phyloP scores from a whole-genome alignment of 2,113 vertebrate genomes.

The Dissostichus mawsoni region DNA sequence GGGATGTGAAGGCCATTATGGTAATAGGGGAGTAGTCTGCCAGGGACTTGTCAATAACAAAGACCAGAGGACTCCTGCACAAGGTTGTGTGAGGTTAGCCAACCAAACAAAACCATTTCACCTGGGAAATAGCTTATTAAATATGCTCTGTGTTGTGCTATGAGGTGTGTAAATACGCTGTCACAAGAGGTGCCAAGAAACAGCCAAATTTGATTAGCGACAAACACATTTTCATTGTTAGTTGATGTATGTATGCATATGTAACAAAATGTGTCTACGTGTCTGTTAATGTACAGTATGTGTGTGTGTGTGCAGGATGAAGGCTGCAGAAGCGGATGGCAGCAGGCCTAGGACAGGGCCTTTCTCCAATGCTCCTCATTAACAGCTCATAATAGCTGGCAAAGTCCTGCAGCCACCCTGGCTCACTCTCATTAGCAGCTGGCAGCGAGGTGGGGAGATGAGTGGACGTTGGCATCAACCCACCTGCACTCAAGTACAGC shows the following conservation, averaged over 20 bases:
- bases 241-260: conserved; percentile 16
- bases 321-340: conserved; percentile 62
- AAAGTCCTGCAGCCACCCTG: conserved; percentile 78
- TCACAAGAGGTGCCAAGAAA: conserved; percentile 34
- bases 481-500: conserved; percentile 85
- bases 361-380: conserved; percentile 91
- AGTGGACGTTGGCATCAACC: conserved; percentile 92
- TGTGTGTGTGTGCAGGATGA: conserved; percentile 44
- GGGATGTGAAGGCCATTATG: conserved; percentile 86
- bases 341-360: conserved; percentile 81
- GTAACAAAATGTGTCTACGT: conserved; percentile 13
- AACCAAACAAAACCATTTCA: conserved; percentile 58
- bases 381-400: conserved; percentile 93
- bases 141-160: conserved; percentile 80
- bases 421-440: conserved; percentile 93
- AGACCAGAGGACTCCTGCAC: conserved; percentile 44
- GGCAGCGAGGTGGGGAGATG: conserved; percentile 88
- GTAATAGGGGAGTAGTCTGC: conserved; percentile 87
- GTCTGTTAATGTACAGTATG: conserved; percentile 35
- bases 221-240: conserved; percentile 11
- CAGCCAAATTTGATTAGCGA: conserved; percentile 26
- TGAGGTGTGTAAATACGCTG: conserved; percentile 24
- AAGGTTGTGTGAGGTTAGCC: conserved; percentile 87
- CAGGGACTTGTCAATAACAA: conserved; percentile 74
- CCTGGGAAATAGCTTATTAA: conserved; percentile 58